Evolutionary conservation across 2,797 vertebrate genomes (phyloP), one percentile per base, ranked within the genome.

Genomic region (Lateolabrax maculatus): DNA sequence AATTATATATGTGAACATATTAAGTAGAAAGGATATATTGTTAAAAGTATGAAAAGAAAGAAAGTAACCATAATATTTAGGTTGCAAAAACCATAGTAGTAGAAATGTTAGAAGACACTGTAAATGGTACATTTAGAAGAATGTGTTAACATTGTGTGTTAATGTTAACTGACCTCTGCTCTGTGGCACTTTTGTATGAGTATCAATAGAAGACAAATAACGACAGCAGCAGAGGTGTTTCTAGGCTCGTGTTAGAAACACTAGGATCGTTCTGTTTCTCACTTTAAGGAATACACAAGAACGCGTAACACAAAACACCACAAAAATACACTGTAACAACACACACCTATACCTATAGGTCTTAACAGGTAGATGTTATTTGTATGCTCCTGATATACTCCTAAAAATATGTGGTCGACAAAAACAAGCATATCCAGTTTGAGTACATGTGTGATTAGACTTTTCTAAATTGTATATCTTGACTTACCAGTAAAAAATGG

Each of bases 191-290:
- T 58, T 44, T 48, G 41, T 55, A 19, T 44, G 31, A 62, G 0
- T 2, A 62, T 48, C n/a, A 61, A 18, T 31, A 36, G 39, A 69
- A 55, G 62, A 58, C 18, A 61, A 41, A 49, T 21, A 5, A n/a
- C n/a, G 27, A 41, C n/a, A 67, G 49, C 12, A 46, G 57, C 9
- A 31, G 31, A 57, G 21, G 12, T 52, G 23, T 66, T 63, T 75
- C 18, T 57, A 23, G 62, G 41, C 18, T 21, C n/a, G n/a, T n/a
- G n/a, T n/a, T n/a, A n/a, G n/a, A n/a, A n/a, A n/a, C n/a, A n/a
- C n/a, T n/a, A n/a, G n/a, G n/a, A n/a, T n/a, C n/a, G n/a, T n/a
- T n/a, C n/a, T n/a, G n/a, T 27, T 34, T 23, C 25, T 71, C 46
- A 36, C 6, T 43, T 57, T 53, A 71, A 55, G n/a, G 48, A 71